A percentile compares a stretch with the other conserved stretches of the same genome.
Conservation (phyloP, 1,140 invertebrate species). For the Conus ventricosus region DNA sequence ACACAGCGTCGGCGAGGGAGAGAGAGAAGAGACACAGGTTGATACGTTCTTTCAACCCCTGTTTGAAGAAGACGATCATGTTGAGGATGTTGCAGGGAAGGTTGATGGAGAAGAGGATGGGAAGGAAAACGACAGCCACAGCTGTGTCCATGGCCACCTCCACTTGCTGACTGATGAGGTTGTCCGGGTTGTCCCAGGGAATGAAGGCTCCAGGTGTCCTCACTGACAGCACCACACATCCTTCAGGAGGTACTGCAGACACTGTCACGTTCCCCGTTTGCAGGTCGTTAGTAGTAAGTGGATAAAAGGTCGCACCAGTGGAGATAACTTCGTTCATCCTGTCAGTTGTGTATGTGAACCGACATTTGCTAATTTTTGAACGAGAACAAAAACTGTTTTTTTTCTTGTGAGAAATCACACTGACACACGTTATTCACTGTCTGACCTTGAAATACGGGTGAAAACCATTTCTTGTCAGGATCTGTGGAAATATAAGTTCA, state of each 20-base stretch:
- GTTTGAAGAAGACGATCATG: conserved; percentile 26
- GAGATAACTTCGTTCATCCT: too few species aligned
- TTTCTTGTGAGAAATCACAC: too few species aligned
- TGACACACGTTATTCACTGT: too few species aligned
- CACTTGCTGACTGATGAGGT: neutral
- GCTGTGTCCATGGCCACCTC: neutral
- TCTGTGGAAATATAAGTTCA: too few species aligned
- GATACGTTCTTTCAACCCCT: conserved; percentile 23
- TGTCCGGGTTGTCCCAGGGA: conserved; percentile 18
- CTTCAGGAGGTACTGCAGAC: neutral
- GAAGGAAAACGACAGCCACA: neutral
- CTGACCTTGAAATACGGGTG: too few species aligned
- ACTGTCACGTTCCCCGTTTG: too few species aligned
- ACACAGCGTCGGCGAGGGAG: neutral
- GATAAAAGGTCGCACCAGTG: too few species aligned
- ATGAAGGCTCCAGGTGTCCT: neutral
- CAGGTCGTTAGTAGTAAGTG: too few species aligned
- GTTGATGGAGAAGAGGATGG: conserved; percentile 10
- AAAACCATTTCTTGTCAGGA: too few species aligned
- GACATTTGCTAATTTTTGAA: too few species aligned
- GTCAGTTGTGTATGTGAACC: too few species aligned
- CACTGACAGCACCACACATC: conserved; percentile 19
- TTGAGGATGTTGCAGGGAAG: conserved; percentile 8
- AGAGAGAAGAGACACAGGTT: conserved; percentile 18
- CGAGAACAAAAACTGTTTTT: too few species aligned